phyloP scores from a whole-genome alignment of 2,888 invertebrate genomes.

The Spodoptera picta region DNA sequence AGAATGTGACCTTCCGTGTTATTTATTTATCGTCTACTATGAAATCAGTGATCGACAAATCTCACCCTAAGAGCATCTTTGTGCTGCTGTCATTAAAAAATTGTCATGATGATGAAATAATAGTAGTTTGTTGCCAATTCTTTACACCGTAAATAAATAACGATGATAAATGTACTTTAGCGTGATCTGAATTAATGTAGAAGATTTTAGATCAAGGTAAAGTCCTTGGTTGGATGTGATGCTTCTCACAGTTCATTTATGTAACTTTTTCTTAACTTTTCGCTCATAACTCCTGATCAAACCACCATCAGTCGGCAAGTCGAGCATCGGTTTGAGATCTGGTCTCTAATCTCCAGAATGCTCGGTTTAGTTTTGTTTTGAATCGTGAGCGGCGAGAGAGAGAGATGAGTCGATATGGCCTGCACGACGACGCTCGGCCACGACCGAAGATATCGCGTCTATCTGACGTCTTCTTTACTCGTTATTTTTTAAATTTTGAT shows the following conservation, averaged over 20 bases:
- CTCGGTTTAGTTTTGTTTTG: constrained; percentile 61
- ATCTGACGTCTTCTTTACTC: constrained; percentile 66
- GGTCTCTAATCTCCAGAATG: constrained; percentile 56
- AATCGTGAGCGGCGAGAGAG: constrained; percentile 63
- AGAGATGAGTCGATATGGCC: constrained; percentile 68
- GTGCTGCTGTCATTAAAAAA: too few relatives aligned
- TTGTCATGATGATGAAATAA: too few relatives aligned
- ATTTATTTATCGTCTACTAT: too few relatives aligned
- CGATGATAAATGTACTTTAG: too few relatives aligned
- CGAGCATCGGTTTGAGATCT: constrained; percentile 48
- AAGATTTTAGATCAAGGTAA: too few relatives aligned
- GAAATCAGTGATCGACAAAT: too few relatives aligned
- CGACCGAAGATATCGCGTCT: constrained; percentile 66
- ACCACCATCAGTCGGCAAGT: constrained; percentile 29
- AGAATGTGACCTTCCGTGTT: too few relatives aligned
- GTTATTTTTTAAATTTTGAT: constrained; percentile 67
- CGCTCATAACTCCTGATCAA: constrained; percentile 18
- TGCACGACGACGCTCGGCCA: constrained; percentile 61
- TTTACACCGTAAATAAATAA: too few relatives aligned
- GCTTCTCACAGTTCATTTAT: background rate
- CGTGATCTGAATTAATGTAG: too few relatives aligned
- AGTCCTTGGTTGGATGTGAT: too few relatives aligned
- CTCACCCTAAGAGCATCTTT: too few relatives aligned
- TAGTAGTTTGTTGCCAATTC: too few relatives aligned
- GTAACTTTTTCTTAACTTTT: background rate